Conservation (phyloP, 1,140 invertebrate genomes). For the Limonius californicus region DNA sequence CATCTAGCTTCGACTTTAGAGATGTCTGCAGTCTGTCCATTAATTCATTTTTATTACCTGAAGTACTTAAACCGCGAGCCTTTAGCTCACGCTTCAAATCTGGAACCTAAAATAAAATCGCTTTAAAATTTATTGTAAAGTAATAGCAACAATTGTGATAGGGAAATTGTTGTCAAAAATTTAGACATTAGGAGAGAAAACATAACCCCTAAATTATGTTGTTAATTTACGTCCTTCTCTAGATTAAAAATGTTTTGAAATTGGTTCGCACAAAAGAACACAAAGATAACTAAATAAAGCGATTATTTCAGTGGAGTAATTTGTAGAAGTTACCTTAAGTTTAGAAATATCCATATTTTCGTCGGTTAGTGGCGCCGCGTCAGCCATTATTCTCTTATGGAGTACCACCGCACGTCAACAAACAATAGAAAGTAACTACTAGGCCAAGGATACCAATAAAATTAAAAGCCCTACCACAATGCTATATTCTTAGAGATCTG, state of each 20-base stretch:
- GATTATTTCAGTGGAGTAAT: background rate
- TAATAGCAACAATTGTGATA: slow-evolving; percentile 10
- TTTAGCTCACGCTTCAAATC: slow-evolving; percentile 79
- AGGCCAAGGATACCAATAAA: no score
- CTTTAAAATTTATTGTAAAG: background rate
- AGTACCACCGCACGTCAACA: no score
- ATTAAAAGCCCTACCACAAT: no score
- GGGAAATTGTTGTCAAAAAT: background rate
- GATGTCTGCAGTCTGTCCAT: slow-evolving; percentile 68
- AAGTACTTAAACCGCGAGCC: slow-evolving; percentile 64
- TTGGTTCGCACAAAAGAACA: no score
- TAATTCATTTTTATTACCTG: slow-evolving; percentile 78
- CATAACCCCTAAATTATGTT: background rate
- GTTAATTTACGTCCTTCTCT: no score
- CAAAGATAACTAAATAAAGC: no score
- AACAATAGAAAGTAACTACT: no score
- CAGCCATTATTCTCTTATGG: background rate
- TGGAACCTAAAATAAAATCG: slow-evolving; percentile 54
- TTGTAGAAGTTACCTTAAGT: slow-evolving; percentile 33
- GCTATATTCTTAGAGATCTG: no score
- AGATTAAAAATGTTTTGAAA: no score
- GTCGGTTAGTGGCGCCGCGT: background rate
- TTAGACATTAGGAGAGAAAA: slow-evolving; percentile 13
- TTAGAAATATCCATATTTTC: slow-evolving; percentile 33
- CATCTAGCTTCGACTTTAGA: slow-evolving; percentile 51